Conservation (phyloP, 2,797 vertebrate genomes). For the Falco rusticolus region DNA sequence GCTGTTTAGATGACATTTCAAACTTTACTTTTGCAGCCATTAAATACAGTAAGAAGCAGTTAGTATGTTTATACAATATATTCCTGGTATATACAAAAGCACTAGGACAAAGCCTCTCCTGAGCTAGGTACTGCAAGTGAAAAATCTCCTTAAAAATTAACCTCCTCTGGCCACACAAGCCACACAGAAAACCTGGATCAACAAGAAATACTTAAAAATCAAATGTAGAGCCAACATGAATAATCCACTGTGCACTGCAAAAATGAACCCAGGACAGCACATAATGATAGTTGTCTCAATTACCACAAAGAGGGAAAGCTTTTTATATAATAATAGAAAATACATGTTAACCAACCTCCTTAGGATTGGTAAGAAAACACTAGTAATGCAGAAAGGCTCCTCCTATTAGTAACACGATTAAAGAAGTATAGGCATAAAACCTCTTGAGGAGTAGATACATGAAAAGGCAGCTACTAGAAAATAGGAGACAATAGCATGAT, state of each 20-base stretch:
- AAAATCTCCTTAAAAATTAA: constrained; percentile 11
- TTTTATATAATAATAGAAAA: background rate
- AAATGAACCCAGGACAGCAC: background rate
- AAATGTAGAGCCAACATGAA: background rate
- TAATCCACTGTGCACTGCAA: background rate
- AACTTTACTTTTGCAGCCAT: background rate
- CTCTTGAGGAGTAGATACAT: background rate
- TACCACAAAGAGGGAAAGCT: background rate
- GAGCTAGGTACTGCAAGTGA: background rate
- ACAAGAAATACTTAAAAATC: background rate
- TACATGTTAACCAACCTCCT: background rate
- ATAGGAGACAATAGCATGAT: background rate
- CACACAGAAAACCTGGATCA: background rate
- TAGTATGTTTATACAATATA: background rate
- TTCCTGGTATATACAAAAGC: background rate
- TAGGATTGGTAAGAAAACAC: background rate
- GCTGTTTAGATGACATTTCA: background rate
- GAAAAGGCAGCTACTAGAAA: background rate
- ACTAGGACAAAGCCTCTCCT: background rate
- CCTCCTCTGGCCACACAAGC: background rate
- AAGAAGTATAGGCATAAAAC: background rate
- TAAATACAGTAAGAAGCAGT: background rate
- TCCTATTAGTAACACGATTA: background rate
- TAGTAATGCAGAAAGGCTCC: background rate
- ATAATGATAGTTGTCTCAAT: background rate